A percentile compares a stretch with the other conserved stretches of the same genome.
phyloP scores from a whole-genome alignment of 2,888 invertebrate genomes.

The Calliopum simillimum region DNA sequence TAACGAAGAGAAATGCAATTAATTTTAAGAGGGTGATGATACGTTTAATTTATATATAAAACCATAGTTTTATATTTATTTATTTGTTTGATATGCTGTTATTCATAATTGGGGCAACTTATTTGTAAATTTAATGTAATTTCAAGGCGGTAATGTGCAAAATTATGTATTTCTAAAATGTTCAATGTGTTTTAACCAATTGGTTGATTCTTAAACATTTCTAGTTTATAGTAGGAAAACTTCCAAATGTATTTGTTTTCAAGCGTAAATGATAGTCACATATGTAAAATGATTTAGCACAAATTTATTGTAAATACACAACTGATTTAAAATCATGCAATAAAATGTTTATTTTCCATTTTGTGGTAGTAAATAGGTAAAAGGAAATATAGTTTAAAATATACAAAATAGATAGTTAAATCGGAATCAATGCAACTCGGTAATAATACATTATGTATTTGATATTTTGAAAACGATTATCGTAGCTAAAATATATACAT shows the following conservation, averaged over 20 bases:
- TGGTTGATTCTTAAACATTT: not conserved
- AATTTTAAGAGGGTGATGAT: constrained; percentile 8
- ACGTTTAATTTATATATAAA: no score
- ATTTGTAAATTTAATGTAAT: constrained; percentile 23
- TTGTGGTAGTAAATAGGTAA: not conserved
- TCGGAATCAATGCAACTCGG: no score
- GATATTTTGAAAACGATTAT: no score
- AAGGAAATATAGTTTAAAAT: no score
- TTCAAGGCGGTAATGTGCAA: constrained; percentile 59
- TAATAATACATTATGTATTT: no score
- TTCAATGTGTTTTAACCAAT: not conserved
- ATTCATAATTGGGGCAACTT: no score
- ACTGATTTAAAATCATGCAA: constrained; percentile 6
- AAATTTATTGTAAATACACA: constrained; percentile 53
- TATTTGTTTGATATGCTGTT: no score
- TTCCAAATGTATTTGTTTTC: constrained; percentile 27
- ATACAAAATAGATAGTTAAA: not conserved
- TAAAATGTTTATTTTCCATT: not conserved
- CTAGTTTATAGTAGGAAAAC: not conserved
- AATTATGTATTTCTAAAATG: constrained; percentile 40
- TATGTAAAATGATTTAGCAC: constrained; percentile 53
- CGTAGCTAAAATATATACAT: no score
- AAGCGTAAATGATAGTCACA: constrained; percentile 43
- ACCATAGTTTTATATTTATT: no score
- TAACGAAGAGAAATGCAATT: constrained; percentile 30